Percentiles rank a stretch among this genome's conserved stretches.
Conservation (phyloP, 2,113 vertebrate species). For the Spea bombifrons region DNA sequence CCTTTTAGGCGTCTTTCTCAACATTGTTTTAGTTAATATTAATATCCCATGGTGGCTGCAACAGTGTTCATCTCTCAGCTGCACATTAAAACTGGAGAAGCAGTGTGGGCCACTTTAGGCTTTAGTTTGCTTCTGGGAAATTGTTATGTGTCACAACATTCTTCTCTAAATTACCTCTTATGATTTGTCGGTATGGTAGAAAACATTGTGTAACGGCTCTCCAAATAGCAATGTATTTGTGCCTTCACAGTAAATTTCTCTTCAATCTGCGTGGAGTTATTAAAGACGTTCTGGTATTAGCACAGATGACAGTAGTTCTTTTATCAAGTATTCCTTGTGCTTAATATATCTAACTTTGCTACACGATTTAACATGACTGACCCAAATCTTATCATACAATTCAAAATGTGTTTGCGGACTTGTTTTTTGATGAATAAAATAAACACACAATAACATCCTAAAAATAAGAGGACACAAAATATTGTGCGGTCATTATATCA, state of each 20-base stretch:
- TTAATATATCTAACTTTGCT: no score
- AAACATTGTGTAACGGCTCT: background rate
- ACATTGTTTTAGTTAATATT: conserved; percentile 41
- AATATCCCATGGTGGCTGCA: conserved; percentile 16
- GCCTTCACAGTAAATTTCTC: background rate
- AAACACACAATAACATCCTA: no score
- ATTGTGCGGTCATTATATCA: no score
- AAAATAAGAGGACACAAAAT: no score
- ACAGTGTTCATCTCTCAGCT: conserved; percentile 10
- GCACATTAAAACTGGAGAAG: conserved; percentile 3
- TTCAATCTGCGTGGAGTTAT: no score
- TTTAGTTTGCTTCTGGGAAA: background rate
- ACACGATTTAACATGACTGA: no score
- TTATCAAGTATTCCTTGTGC: no score
- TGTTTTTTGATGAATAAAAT: no score
- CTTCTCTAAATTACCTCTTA: conserved; percentile 9
- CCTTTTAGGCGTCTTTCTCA: conserved; percentile 33
- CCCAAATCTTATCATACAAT: no score
- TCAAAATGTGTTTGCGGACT: no score
- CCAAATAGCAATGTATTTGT: background rate
- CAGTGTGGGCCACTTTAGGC: background rate
- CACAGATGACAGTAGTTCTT: no score
- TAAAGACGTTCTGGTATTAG: no score
- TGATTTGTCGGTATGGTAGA: background rate
- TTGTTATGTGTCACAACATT: conserved; percentile 9